Base-by-base conservation (phyloP, 2,888 invertebrate species). In the Eutolmus rufibarbis region DNA sequence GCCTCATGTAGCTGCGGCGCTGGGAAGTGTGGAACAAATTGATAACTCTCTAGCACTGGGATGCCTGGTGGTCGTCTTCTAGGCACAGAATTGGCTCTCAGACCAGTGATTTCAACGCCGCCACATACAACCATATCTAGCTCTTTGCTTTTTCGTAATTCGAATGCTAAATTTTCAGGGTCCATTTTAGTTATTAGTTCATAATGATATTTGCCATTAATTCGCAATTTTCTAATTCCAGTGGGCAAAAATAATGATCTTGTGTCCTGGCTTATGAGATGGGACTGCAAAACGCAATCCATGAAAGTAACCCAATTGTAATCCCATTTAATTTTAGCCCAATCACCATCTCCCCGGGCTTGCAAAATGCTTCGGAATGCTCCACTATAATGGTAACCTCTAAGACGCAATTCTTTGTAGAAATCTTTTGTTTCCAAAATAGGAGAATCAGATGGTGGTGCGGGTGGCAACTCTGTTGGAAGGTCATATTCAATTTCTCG, bases 281-380 rank as follows among this genome's bases (percentile, higher is more conserved):
- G 94, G 90, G 97, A 95, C 92, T 98, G 98, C 16, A 98, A 93
- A 95, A 98, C 96, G 51, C 96, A 96, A 93, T 98, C 98, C 93
- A 98, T 94, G 92, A 97, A 97, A 3, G 96, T 94, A 8, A 97
- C 95, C 97, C 98, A 98, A 92, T 97, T 97, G 90, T 95, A 95
- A 81, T 94, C 94, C 97, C 97, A 98, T 85, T 94, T 92, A 7
- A 90, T 91, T 91, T 90, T 90, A 5, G 92, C 93, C 37, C 90
- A 91, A 0, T 91, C 86, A 0, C 93, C 93, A 89, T 93, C 92
- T 1, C 91, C 89, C 0, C 92, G 91, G 0, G 92, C 92, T 9
- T 88, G 86, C 2, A 89, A 87, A 0, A 93, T 92, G 0, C 90
- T 90, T 74, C 90, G 91, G 88, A 93, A 93, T 0, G 88, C 88